Percentiles rank a stretch among this genome's conserved stretches.
phyloP scores from a whole-genome alignment of 2,888 invertebrate genomes.

The Torymus auratus region DNA sequence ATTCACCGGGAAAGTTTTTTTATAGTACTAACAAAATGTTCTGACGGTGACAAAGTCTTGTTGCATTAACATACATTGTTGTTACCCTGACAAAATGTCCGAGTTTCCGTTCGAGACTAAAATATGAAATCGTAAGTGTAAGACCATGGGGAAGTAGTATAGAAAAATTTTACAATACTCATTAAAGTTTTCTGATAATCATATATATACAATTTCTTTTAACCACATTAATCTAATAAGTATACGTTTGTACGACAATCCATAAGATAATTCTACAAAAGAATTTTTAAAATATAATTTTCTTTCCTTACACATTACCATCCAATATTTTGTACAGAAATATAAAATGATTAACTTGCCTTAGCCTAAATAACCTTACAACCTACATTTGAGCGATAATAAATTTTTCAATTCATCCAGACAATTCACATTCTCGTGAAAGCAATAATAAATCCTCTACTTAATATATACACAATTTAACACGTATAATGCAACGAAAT shows the following conservation, averaged over 20 bases:
- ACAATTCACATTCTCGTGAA: neutral
- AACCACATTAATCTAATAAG: no score
- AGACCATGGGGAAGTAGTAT: slow-evolving; percentile 13
- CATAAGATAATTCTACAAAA: neutral
- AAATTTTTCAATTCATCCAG: no score
- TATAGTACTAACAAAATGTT: slow-evolving; percentile 34
- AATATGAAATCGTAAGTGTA: slow-evolving; percentile 24
- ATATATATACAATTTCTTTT: slow-evolving; percentile 18
- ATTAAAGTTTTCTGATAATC: slow-evolving; percentile 10
- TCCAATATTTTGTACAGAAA: no score
- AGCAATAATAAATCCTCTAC: neutral
- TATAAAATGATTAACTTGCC: no score
- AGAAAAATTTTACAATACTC: slow-evolving; percentile 13
- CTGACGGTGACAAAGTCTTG: slow-evolving; percentile 45
- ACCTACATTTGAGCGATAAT: no score
- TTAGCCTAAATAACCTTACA: no score
- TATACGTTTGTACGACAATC: no score
- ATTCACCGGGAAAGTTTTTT: slow-evolving; percentile 47
- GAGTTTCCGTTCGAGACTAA: slow-evolving; percentile 1
- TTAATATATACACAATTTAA: slow-evolving; percentile 14
- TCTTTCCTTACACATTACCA: no score
- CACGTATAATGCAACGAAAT: neutral
- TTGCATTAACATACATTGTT: slow-evolving; percentile 29
- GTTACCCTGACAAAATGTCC: slow-evolving; percentile 41
- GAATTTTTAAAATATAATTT: no score